Evolutionary conservation across 2,113 vertebrate species (phyloP).

Genomic region (Candoia aspera): DNA sequence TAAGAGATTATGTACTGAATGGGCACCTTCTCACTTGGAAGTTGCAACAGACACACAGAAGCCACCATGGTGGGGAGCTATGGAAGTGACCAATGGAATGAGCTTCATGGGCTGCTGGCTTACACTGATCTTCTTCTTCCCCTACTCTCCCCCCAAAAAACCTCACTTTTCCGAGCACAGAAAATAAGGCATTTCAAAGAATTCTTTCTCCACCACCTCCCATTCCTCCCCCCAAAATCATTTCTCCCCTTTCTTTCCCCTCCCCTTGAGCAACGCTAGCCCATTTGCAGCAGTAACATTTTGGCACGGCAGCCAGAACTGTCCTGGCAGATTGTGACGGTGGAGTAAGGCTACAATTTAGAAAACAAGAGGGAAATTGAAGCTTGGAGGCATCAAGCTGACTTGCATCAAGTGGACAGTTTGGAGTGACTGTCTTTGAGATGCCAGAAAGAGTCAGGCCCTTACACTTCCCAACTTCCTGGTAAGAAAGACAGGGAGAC

Average conservation of each 20-base stretch:
- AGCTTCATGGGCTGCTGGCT: neutral
- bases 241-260: neutral
- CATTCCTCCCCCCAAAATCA: neutral
- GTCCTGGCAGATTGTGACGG: neutral
- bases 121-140: neutral
- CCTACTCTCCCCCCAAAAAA: neutral
- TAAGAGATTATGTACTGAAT: neutral
- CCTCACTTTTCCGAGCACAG: too few species aligned
- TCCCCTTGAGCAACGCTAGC: neutral
- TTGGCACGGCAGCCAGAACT: neutral
- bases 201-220: neutral
- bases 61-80: neutral
- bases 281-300: neutral
- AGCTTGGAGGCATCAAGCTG: too few species aligned
- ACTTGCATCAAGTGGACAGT: neutral
- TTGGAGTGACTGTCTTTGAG: neutral
- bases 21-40: neutral
- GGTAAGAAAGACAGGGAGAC: neutral
- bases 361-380: neutral
- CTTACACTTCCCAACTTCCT: neutral
- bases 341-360: neutral
- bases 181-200: too few species aligned
- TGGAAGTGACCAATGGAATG: neutral
- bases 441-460: neutral
- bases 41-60: neutral